These are phyloP conservation scores for Pocillopora damicornis DNA, from an alignment of 64 coral and sea anemone species.

Conservation along the genomic window DNA sequence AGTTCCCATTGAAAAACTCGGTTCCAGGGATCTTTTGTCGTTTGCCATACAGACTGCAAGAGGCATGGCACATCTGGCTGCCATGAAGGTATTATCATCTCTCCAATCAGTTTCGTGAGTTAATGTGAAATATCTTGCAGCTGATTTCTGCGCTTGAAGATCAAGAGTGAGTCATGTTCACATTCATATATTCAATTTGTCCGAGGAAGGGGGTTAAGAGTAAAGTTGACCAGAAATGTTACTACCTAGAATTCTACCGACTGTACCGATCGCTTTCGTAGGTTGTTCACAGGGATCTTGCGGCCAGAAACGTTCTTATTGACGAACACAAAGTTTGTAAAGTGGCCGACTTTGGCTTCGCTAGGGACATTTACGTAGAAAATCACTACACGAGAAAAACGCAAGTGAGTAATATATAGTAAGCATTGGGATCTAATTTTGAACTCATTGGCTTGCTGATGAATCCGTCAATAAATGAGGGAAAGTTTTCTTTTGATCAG, in stretches of 20 bases:
- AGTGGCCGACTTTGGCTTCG: slow-evolving; percentile 97
- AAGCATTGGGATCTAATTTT: background rate
- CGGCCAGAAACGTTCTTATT: slow-evolving; percentile 95
- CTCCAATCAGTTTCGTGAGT: background rate
- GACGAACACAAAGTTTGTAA: slow-evolving; percentile 97
- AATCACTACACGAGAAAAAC: slow-evolving; percentile 96
- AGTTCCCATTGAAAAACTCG: slow-evolving; percentile 67
- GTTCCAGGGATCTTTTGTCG: slow-evolving; percentile 83
- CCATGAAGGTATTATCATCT: slow-evolving; percentile 73
- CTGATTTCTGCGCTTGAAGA: too few species aligned
- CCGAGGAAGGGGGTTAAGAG: too few species aligned
- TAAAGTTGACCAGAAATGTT: too few species aligned
- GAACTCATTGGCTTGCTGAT: background rate
- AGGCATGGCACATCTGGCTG: slow-evolving; percentile 97
- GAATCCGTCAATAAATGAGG: too few species aligned
- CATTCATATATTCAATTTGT: too few species aligned
- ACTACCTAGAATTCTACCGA: background rate
- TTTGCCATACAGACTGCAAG: slow-evolving; percentile 85
- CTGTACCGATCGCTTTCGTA: background rate
- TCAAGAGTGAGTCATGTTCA: too few species aligned
- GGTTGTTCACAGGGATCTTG: slow-evolving; percentile 98
- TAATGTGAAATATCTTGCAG: background rate
- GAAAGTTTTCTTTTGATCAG: too few species aligned
- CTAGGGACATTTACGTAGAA: slow-evolving; percentile 95
- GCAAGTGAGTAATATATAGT: slow-evolving; percentile 42